Evolutionary conservation across 2,113 vertebrate genomes (phyloP), one percentile per base, ranked within the genome.

Genomic region (Lepus timidus): DNA sequence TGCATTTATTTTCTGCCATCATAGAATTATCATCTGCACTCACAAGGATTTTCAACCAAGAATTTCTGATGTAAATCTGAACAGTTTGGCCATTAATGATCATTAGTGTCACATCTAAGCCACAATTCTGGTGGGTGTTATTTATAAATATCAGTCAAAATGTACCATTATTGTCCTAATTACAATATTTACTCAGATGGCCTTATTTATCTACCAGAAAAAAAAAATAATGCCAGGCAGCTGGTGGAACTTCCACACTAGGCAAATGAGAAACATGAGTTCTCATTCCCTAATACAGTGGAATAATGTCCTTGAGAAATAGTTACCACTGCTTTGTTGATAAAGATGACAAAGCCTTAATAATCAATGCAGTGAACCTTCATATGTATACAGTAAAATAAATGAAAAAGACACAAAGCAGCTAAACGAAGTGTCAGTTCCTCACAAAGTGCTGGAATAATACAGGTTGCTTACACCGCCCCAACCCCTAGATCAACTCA

Each of bases 61-160:
- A 97, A 96, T 97, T 96, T 87, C 19, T 95, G 85, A 87, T 85
- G 44, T 95, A 97, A 96, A 97, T 83, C 73, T 96, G 55, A 97
- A 96, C 67, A 94, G 25, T 67, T 95, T 97, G 90, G 80, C 75
- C 93, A 97, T 97, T 97, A 97, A 97, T 97, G 97, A 96, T 97
- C 79, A 96, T 97, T 97, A 97, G 49, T 94, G 89, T 97, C 96
- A 97, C 22, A 49, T 86, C 70, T 88, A 97, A 93, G 85, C 96
- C 95, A 96, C 92, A 36, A 94, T 96, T 97, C 67, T 93, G 68
- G 81, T 96, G 90, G 85, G 61, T 70, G 33, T 96, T 97, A 96
- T 97, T 98, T 97, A 98, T 97, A 96, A 97, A 97, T 93, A 90
- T 87, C 83, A 94, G 95, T 97, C 90, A 97, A 97, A 97, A 97